phyloP scores from a whole-genome alignment of 2,888 invertebrate genomes.

The Drosophila mimetica region DNA sequence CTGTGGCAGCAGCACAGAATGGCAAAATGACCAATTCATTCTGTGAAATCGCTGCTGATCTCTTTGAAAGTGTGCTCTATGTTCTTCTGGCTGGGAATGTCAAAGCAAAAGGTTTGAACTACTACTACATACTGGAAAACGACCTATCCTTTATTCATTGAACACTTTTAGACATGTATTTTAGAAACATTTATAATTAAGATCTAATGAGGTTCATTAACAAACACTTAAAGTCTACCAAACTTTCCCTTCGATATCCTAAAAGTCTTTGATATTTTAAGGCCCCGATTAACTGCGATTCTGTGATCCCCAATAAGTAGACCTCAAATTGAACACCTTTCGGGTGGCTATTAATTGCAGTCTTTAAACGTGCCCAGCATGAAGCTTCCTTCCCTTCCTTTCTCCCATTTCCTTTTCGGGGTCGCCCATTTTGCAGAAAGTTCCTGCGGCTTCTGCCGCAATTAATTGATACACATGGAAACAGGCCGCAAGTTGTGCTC shows the following conservation, averaged over 20 bases:
- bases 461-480: slow-evolving; percentile 78
- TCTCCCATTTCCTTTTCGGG: slow-evolving; percentile 6
- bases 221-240: too few species aligned
- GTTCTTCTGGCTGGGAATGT: not conserved
- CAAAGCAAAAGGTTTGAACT: too few species aligned
- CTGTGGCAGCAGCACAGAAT: slow-evolving; percentile 37
- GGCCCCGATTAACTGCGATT: too few species aligned
- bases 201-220: not conserved
- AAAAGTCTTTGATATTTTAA: too few species aligned
- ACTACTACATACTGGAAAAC: too few species aligned
- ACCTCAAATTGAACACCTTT: slow-evolving; percentile 31
- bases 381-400: not conserved
- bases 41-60: slow-evolving; percentile 3
- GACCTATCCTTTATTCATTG: too few species aligned
- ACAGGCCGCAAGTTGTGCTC: slow-evolving; percentile 50
- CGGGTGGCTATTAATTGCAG: slow-evolving; percentile 58
- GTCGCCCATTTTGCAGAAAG: slow-evolving; percentile 48
- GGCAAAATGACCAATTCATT: slow-evolving; percentile 27
- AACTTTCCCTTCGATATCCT: too few species aligned
- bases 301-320: not conserved
- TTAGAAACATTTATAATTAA: too few species aligned
- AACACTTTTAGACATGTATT: too few species aligned
- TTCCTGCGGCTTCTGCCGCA: slow-evolving; percentile 70
- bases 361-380: slow-evolving; percentile 52
- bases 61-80: not conserved